Conservation (phyloP, 2,797 vertebrate species). For the Enteromius trimaculatus region DNA sequence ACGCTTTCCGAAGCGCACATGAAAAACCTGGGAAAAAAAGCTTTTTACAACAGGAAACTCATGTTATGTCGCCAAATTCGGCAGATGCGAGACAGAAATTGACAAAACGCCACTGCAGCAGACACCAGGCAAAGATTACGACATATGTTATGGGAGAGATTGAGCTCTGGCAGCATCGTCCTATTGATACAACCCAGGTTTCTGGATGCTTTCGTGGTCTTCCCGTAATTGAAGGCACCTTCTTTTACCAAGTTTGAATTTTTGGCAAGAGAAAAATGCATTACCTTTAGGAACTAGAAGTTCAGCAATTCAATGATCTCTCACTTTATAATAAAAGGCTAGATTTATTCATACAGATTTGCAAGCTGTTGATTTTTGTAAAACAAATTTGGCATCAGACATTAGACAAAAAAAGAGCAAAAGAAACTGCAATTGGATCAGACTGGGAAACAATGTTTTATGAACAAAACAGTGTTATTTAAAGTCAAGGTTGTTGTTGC, state of each 20-base stretch:
- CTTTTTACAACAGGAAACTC: conserved; percentile 14
- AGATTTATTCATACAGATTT: neutral
- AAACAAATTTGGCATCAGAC: too few relatives aligned
- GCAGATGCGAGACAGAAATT: conserved; percentile 25
- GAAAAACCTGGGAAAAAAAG: conserved; percentile 2
- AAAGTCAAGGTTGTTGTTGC: neutral
- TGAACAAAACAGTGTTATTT: neutral
- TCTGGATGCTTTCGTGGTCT: conserved; percentile 31
- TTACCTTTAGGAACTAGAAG: neutral
- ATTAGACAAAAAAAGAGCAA: too few relatives aligned
- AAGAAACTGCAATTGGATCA: neutral
- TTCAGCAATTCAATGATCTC: neutral
- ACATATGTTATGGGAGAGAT: conserved; percentile 3
- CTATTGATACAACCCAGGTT: conserved; percentile 21
- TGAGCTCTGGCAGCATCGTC: neutral
- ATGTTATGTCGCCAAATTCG: conserved; percentile 5
- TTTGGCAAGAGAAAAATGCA: neutral
- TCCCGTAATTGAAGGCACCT: neutral
- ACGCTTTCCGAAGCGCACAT: conserved; percentile 7
- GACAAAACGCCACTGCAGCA: conserved; percentile 22
- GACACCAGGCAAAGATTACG: conserved; percentile 27
- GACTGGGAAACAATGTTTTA: neutral
- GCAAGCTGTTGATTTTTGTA: neutral
- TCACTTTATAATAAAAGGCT: neutral
- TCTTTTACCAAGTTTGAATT: neutral